Conservation (phyloP, 2,113 vertebrate genomes). For the Stigmatopora argus region DNA sequence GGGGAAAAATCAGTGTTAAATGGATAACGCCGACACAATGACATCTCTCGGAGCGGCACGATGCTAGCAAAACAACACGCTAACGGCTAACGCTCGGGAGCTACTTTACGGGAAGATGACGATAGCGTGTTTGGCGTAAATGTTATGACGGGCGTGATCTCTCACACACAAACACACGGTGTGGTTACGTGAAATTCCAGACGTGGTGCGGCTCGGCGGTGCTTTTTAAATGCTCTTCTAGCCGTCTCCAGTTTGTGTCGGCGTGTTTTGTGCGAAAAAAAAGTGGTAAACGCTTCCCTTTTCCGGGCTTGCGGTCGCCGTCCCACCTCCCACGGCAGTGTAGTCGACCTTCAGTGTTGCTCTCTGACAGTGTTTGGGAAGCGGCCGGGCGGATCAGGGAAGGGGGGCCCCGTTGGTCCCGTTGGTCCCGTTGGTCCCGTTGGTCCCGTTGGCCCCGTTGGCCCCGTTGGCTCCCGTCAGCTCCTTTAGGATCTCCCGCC, state of each 20-base stretch:
- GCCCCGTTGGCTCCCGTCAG: conserved; percentile 78
- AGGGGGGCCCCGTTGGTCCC: conserved; percentile 14
- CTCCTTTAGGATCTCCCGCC: conserved; percentile 86
- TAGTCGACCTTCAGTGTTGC: conserved; percentile 55
- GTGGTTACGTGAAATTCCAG: background rate
- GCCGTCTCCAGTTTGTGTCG: too few species aligned
- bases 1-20: too few species aligned
- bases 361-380: conserved; percentile 47
- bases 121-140: background rate
- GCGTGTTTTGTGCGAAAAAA: background rate
- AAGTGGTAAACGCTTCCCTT: background rate
- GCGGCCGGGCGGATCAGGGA: conserved; percentile 40
- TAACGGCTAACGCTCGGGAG: background rate
- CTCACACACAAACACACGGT: background rate
- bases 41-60: too few species aligned
- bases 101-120: background rate
- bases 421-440: conserved; percentile 62
- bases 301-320: background rate
- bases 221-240: too few species aligned
- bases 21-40: too few species aligned
- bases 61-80: too few species aligned
- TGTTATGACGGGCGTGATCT: too few species aligned
- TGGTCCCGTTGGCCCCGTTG: conserved; percentile 77
- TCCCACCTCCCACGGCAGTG: conserved; percentile 34
- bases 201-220: too few species aligned